phyloP scores from a whole-genome alignment of 2,113 vertebrate genomes.

The Patagioenas fasciata region DNA sequence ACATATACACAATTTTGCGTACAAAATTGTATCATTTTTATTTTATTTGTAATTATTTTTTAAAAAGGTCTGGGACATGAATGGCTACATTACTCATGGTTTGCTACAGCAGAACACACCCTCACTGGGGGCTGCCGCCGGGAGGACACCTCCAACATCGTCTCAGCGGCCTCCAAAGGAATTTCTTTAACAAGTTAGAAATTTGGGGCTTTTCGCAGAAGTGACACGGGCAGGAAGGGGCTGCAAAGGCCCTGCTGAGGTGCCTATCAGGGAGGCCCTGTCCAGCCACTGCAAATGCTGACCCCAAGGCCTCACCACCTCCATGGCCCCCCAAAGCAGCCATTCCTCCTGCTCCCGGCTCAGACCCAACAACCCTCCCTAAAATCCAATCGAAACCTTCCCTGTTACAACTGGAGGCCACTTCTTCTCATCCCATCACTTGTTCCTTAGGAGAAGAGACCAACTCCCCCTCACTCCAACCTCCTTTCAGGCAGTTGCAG shows the following conservation, averaged over 20 bases:
- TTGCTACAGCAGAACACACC: neutral
- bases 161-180: neutral
- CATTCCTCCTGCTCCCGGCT: neutral
- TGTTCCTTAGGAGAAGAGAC: no score
- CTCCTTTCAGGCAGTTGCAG: no score
- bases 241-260: rapidly evolving
- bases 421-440: no score
- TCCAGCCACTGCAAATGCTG: rapidly evolving
- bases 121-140: neutral
- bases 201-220: neutral
- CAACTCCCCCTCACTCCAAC: no score
- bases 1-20: neutral
- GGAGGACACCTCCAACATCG: rapidly evolving
- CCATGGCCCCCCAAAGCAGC: neutral
- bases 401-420: no score
- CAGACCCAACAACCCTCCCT: neutral
- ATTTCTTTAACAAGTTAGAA: neutral
- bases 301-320: neutral
- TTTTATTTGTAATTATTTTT: neutral
- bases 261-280: neutral
- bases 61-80: neutral
- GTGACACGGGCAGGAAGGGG: rapidly evolving
- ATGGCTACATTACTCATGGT: neutral
- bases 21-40: neutral
- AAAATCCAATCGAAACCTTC: no score